Evolutionary conservation across 2,113 vertebrate species (phyloP), one percentile per base, ranked within the genome.

Genomic region (Aphyosemion australe): DNA sequence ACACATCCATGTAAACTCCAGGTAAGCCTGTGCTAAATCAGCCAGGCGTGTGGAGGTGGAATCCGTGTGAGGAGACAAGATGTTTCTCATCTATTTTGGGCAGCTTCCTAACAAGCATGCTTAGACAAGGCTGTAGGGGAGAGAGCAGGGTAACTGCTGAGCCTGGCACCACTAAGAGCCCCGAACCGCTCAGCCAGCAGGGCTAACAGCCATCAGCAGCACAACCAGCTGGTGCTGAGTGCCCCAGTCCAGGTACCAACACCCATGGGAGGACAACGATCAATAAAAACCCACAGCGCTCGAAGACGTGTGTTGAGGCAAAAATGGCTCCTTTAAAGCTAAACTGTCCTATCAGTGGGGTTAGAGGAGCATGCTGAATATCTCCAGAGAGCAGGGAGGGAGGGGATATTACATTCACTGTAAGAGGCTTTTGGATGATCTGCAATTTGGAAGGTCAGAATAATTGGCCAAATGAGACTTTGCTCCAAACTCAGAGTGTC

Each of bases 291-390:
- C 84, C 76, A 84, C 85, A 83, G 80, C 52, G 70, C 82, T 82
- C 79, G 74, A 90, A 84, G 83, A 86, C 76, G 75, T 83, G 76
- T 87, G 87, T 87, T 77, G 75, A 89, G 84, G 88, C 82, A 87
- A 91, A 90, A 85, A 82, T 85, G 85, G 76, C 87, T 87, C 80
- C 87, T 89, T 87, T 90, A 77, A 81, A 90, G 72, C 82, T 88
- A 88, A 90, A 87, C 66, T 87, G 79, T 84, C 82, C 72, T 83
- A 88, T 89, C 86, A 84, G 78, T 70, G 74, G 65, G 76, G 66
- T 69, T 82, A 69, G 83, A 82, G 81, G 67, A 74, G 72, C 76
- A 76, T 76, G 72, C 72, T 60, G 79, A 83, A 84, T 80, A 67
- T 78, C 76, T 75, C 84, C 65, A 64, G 84, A 84, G 73, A 75